Evolutionary conservation across 37 sponge, comb jelly and placozoan species (phyloP).

Genomic region (Haliclona indistincta): DNA sequence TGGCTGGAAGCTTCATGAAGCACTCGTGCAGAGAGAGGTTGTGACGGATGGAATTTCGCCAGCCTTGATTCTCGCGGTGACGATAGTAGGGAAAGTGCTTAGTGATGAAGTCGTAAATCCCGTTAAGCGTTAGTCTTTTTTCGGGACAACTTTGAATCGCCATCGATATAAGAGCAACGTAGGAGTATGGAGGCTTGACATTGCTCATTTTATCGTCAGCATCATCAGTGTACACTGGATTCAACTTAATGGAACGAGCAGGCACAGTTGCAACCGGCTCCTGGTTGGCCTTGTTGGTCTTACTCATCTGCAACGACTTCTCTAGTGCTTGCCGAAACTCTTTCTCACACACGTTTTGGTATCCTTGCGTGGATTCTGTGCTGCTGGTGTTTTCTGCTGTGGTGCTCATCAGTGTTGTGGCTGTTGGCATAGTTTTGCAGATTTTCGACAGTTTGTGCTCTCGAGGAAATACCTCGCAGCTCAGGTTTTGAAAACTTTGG

Average conservation of each 20-base stretch:
- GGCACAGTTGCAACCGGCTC: slow-evolving; percentile 81
- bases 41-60: slow-evolving; percentile 95
- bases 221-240: slow-evolving; percentile 47
- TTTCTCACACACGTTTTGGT: slow-evolving; percentile 52
- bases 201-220: slow-evolving; percentile 62
- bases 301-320: slow-evolving; percentile 72
- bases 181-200: slow-evolving; percentile 92
- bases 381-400: background rate
- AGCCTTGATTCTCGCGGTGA: slow-evolving; percentile 92
- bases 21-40: slow-evolving; percentile 95
- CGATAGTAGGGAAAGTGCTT: slow-evolving; percentile 93
- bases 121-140: slow-evolving; percentile 85
- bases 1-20: slow-evolving; percentile 89
- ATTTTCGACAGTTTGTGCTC: background rate
- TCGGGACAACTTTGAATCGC: slow-evolving; percentile 82
- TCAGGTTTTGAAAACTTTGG: background rate
- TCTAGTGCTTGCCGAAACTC: slow-evolving; percentile 75
- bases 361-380: background rate
- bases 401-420: too few species aligned
- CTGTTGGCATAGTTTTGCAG: background rate
- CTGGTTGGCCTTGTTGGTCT: slow-evolving; percentile 57
- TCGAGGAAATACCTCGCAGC: background rate
- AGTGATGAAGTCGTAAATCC: slow-evolving; percentile 92
- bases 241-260: slow-evolving; percentile 70
- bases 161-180: slow-evolving; percentile 94